phyloP scores from a whole-genome alignment of 2,113 vertebrate species.

The Catharus fuscescens region DNA sequence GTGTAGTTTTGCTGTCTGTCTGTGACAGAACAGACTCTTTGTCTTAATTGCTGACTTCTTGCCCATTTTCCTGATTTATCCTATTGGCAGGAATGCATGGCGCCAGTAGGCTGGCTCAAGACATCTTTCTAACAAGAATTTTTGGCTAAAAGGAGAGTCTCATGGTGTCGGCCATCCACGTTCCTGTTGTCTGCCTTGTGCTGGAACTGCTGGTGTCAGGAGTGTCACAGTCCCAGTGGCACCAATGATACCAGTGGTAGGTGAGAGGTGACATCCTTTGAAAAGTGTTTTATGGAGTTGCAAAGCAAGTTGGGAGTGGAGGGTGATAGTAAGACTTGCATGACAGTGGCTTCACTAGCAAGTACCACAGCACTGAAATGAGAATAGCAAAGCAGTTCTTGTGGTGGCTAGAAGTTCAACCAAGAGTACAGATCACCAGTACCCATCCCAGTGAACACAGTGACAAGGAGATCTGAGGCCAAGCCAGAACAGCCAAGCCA shows the following conservation, averaged over 20 bases:
- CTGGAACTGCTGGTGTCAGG: neutral
- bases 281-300: neutral
- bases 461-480: neutral
- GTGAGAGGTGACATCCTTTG: neutral
- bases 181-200: neutral
- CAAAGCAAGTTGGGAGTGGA: neutral
- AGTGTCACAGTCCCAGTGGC: neutral
- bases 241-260: neutral
- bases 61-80: conserved; percentile 12
- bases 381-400: neutral
- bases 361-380: neutral
- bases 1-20: neutral
- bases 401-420: neutral
- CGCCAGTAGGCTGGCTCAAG: neutral
- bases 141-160: neutral
- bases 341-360: neutral
- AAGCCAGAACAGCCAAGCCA: neutral
- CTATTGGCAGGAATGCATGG: neutral
- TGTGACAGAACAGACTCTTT: neutral
- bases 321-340: neutral
- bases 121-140: neutral
- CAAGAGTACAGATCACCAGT: neutral
- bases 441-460: fast-evolving
- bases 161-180: fast-evolving
- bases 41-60: neutral